Evolutionary conservation across 2,113 vertebrate species (phyloP).

Genomic region (Calypte anna): DNA sequence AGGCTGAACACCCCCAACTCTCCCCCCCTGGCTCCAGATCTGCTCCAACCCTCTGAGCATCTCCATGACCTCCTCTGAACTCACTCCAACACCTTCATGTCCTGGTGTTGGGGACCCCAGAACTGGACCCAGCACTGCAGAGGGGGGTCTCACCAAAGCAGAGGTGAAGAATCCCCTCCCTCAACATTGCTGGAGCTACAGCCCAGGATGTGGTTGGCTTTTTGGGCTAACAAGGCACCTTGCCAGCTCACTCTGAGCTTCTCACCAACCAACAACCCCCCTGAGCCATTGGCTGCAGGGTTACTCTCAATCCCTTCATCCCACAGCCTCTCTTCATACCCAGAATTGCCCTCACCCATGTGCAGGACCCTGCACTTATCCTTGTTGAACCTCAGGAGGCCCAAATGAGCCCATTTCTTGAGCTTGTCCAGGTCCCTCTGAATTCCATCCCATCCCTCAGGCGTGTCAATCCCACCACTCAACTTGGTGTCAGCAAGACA

Average conservation of each 20-base stretch:
- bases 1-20: not conserved
- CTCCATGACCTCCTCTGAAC: not conserved
- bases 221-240: accelerated
- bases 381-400: not conserved
- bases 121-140: not conserved
- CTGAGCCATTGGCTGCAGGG: not conserved
- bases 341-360: accelerated
- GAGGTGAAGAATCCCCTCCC: not conserved
- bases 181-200: not conserved
- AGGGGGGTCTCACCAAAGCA: not conserved
- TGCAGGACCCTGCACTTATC: not conserved
- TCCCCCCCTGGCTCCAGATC: not conserved
- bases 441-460: accelerated
- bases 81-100: accelerated
- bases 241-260: accelerated
- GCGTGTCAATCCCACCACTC: accelerated
- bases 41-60: not conserved
- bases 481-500: not conserved
- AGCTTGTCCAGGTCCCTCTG: not conserved
- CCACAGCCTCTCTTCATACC: accelerated
- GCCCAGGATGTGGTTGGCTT: accelerated
- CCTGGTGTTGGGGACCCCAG: not conserved
- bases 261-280: accelerated
- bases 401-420: accelerated
- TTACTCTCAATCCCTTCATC: not conserved